phyloP scores from a whole-genome alignment of 2,888 invertebrate genomes.

The Leucozona laternaria region DNA sequence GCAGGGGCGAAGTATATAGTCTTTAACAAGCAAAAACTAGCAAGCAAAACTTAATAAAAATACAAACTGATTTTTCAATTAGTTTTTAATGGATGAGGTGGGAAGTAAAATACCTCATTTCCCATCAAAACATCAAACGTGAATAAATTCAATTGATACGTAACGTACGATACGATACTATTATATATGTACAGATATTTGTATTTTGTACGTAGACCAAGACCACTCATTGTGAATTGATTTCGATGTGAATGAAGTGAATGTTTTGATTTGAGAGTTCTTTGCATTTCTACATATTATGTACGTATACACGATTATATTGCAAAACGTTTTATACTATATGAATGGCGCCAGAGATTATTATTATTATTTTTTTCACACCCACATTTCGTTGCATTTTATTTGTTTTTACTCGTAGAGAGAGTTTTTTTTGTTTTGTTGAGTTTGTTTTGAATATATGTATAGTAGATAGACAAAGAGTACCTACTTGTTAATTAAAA shows the following conservation, averaged over 20 bases:
- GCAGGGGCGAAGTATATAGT: not conserved
- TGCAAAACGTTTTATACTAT: constrained; percentile 64
- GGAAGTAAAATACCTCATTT: constrained; percentile 69
- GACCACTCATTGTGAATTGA: constrained; percentile 51
- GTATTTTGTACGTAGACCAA: not conserved
- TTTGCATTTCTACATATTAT: constrained; percentile 49
- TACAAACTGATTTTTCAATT: constrained; percentile 72
- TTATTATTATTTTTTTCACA: constrained; percentile 58
- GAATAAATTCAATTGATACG: constrained; percentile 64
- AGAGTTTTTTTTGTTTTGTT: constrained; percentile 11
- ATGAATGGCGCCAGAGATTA: constrained; percentile 72
- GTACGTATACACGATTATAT: constrained; percentile 4
- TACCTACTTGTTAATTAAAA: constrained; percentile 51
- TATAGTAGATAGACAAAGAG: constrained; percentile 21
- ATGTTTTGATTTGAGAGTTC: constrained; percentile 70
- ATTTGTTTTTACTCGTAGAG: constrained; percentile 44
- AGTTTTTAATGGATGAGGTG: constrained; percentile 70
- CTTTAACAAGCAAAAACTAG: constrained; percentile 8
- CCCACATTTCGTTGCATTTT: constrained; percentile 71
- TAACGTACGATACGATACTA: too few species aligned
- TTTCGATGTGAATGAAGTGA: constrained; percentile 66
- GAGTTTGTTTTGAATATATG: constrained; percentile 40
- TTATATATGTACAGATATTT: too few species aligned
- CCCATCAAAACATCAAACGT: constrained; percentile 59
- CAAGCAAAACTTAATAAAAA: constrained; percentile 63